Percentiles rank a stretch among this genome's conserved stretches.
Conservation (phyloP, 2,113 vertebrate species). For the Pristiophorus japonicus region DNA sequence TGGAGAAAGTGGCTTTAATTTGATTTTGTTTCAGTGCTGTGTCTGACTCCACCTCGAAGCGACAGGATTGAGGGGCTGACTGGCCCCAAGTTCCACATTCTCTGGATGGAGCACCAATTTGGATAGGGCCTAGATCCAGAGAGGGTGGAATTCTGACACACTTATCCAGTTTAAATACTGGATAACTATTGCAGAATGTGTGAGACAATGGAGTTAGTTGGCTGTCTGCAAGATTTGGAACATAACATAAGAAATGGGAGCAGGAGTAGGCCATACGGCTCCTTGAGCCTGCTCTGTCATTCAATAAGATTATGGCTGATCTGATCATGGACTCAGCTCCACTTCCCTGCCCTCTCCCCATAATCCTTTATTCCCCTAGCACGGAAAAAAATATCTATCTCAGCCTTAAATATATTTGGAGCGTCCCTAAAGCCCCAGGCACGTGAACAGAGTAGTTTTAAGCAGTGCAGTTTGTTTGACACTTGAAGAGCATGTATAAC, state of each 20-base stretch:
- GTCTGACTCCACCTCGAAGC: conserved; percentile 33
- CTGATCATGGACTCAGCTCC: no score
- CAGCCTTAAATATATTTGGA: no score
- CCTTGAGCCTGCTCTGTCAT: no score
- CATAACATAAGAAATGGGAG: no score
- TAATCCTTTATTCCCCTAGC: no score
- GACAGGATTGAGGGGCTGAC: not conserved
- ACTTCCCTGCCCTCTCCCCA: no score
- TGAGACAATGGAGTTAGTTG: no score
- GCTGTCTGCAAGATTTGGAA: not conserved
- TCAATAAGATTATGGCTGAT: no score
- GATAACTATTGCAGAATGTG: not conserved
- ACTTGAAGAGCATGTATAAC: not conserved
- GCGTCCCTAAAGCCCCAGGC: not conserved
- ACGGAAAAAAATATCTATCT: no score
- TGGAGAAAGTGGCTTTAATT: not conserved
- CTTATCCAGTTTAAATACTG: not conserved
- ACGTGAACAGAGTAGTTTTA: not conserved
- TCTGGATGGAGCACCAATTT: not conserved
- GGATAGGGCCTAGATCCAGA: not conserved
- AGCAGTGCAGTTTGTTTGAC: not conserved
- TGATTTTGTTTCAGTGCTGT: conserved; percentile 39
- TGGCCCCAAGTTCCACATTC: not conserved
- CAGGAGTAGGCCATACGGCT: no score
- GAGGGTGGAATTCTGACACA: not conserved